phyloP scores from a whole-genome alignment of 2,113 vertebrate species.

The Sylvia atricapilla region DNA sequence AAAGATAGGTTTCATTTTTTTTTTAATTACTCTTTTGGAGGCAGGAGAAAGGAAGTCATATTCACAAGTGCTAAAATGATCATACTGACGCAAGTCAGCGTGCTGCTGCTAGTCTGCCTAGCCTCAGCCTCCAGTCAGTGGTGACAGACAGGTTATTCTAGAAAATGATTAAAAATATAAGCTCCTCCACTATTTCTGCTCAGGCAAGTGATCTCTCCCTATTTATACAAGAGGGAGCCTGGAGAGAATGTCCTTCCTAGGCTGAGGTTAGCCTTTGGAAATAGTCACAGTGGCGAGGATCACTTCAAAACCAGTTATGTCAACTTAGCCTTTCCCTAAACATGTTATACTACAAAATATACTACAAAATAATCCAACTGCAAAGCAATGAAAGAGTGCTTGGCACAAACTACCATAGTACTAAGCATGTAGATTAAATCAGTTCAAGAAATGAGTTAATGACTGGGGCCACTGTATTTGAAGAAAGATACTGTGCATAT shows the following conservation, averaged over 20 bases:
- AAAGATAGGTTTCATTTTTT: background rate
- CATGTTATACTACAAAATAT: background rate
- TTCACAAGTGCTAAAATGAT: background rate
- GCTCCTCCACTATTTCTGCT: background rate
- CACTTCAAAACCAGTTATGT: background rate
- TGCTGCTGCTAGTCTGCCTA: background rate
- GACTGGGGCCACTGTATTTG: background rate
- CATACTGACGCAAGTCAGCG: background rate
- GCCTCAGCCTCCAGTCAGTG: background rate
- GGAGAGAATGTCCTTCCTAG: background rate
- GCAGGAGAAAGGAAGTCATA: background rate
- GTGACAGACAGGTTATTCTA: constrained; percentile 5
- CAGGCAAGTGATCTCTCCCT: background rate
- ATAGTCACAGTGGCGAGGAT: background rate
- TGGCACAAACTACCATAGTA: background rate
- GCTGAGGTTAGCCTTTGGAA: background rate
- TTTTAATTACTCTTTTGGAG: background rate
- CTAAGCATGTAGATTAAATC: background rate
- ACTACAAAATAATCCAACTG: background rate
- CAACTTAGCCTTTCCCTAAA: background rate
- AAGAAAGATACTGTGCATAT: background rate
- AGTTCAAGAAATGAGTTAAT: background rate
- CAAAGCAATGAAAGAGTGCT: background rate
- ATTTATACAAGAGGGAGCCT: background rate
- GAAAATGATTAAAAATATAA: background rate